Evolutionary conservation across 2,888 invertebrate species (phyloP).

Genomic region (Sphaerophoria rueppellii): DNA sequence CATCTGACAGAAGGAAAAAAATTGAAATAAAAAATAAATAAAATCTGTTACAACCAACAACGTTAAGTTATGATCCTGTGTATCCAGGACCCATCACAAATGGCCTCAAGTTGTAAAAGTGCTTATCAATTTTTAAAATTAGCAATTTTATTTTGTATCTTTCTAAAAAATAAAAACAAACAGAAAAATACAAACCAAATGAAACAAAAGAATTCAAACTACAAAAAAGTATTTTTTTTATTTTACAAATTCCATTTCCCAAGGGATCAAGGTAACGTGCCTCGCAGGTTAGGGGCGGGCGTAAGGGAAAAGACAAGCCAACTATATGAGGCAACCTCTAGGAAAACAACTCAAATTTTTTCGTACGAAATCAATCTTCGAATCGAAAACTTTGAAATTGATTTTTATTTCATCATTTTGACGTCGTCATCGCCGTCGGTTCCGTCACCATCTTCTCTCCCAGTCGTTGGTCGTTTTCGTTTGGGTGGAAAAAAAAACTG

Average conservation of each 20-base stretch:
- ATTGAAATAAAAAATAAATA: conserved; percentile 22
- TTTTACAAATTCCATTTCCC: background rate
- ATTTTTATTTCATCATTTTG: conserved; percentile 30
- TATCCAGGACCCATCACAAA: conserved; percentile 29
- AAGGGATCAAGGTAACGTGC: background rate
- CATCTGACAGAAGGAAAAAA: too few species aligned
- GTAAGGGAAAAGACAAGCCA: background rate
- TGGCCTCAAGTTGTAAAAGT: conserved; percentile 28
- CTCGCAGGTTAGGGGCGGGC: too few species aligned
- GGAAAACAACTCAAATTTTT: conserved; percentile 9
- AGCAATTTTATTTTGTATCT: conserved; percentile 43
- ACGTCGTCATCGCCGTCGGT: conserved; percentile 4
- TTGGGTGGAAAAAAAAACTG: conserved; percentile 41
- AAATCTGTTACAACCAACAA: conserved; percentile 55
- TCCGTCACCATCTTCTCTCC: too few species aligned
- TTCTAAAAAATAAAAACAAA: background rate
- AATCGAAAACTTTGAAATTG: conserved; percentile 53
- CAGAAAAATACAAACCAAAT: background rate
- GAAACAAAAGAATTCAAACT: conserved; percentile 5
- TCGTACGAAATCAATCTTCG: conserved; percentile 18
- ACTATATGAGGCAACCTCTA: background rate
- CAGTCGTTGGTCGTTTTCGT: background rate
- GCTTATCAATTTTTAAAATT: conserved; percentile 49
- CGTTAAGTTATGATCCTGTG: conserved; percentile 64
- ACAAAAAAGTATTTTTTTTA: background rate